Conservation (phyloP, 2,113 vertebrate genomes). For the Notothenia rossii region DNA sequence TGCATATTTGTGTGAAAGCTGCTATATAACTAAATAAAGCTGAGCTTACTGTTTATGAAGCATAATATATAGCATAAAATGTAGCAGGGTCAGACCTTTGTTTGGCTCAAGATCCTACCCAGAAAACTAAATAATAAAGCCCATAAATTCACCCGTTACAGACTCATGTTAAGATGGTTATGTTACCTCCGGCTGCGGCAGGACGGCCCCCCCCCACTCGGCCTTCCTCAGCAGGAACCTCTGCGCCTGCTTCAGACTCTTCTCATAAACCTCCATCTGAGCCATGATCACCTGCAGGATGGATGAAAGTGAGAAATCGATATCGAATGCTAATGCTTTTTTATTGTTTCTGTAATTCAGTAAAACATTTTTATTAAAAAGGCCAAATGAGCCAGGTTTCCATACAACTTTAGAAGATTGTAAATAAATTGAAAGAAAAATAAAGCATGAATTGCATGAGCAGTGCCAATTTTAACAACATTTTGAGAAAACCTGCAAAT, state of each 20-base stretch:
- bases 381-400: background rate
- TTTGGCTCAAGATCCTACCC: background rate
- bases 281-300: slow-evolving; percentile 88
- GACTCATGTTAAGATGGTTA: accelerated
- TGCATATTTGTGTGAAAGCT: too few species aligned
- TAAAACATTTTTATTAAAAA: too few species aligned
- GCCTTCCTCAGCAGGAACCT: slow-evolving; percentile 89
- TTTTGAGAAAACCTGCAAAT: too few species aligned
- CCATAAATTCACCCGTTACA: background rate
- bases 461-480: too few species aligned
- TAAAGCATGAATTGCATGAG: too few species aligned
- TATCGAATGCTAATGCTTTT: too few species aligned
- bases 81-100: background rate
- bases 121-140: background rate
- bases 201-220: slow-evolving; percentile 88
- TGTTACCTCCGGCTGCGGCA: slow-evolving; percentile 76
- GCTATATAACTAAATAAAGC: too few species aligned
- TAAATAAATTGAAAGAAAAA: too few species aligned
- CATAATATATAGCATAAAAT: background rate
- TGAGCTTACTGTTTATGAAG: too few species aligned
- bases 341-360: too few species aligned
- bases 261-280: slow-evolving; percentile 95
- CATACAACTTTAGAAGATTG: background rate
- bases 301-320: too few species aligned
- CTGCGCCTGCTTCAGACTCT: slow-evolving; percentile 93